A percentile compares a stretch with the other conserved stretches of the same genome.
Conservation (phyloP, 2,113 vertebrate genomes). For the Xenopus borealis region DNA sequence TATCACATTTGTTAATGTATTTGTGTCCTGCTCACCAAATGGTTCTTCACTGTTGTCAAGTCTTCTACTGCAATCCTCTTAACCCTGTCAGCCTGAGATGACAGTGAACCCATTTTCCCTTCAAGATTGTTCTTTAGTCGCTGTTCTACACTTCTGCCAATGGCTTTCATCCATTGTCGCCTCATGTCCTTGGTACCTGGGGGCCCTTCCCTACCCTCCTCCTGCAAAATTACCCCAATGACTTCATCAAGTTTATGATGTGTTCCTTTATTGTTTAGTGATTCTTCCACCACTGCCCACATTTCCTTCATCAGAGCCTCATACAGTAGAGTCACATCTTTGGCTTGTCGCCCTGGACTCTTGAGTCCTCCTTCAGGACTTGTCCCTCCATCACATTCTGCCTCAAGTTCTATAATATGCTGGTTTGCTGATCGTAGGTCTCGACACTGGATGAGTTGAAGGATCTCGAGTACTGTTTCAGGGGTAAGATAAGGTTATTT, state of each 20-base stretch:
- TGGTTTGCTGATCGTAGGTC: conserved; percentile 79
- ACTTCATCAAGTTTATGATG: conserved; percentile 71
- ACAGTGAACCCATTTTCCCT: conserved; percentile 56
- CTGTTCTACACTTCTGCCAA: conserved; percentile 62
- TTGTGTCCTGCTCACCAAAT: conserved; percentile 57
- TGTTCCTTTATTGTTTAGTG: conserved; percentile 60
- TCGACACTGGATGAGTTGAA: conserved; percentile 80
- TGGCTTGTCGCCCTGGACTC: conserved; percentile 71
- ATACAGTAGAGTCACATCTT: conserved; percentile 85
- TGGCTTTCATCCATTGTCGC: conserved; percentile 72
- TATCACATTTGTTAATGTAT: no score
- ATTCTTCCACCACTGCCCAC: conserved; percentile 77
- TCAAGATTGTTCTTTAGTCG: conserved; percentile 64
- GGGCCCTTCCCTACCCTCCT: conserved; percentile 71
- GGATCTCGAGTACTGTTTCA: conserved; percentile 80
- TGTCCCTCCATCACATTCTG: conserved; percentile 65
- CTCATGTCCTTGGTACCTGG: conserved; percentile 63
- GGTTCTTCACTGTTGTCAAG: conserved; percentile 70
- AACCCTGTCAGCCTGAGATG: conserved; percentile 65
- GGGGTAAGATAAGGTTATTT: neutral
- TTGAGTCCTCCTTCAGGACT: conserved; percentile 53
- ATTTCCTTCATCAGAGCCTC: conserved; percentile 83
- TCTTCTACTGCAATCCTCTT: conserved; percentile 70
- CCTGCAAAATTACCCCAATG: conserved; percentile 80
- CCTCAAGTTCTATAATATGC: conserved; percentile 86